A percentile compares a stretch with the other conserved stretches of the same genome.
These are phyloP conservation scores for Brenthis daphne DNA, from an alignment of 2,888 invertebrate genomes.

Conservation along the genomic window DNA sequence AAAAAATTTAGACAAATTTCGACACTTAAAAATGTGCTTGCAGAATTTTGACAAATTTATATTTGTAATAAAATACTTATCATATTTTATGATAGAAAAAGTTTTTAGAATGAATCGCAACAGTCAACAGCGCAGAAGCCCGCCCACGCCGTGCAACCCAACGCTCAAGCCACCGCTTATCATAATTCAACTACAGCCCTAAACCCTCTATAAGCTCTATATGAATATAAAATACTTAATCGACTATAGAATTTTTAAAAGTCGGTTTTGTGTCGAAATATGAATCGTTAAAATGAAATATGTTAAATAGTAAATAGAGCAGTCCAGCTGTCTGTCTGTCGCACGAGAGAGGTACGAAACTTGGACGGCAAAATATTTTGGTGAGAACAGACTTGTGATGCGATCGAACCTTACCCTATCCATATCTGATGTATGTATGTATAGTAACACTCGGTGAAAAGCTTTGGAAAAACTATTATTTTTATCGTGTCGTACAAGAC, in stretches of 20 bases:
- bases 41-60: too few relatives aligned
- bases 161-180: conserved; percentile 44
- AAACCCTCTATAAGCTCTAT: conserved; percentile 80
- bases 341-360: conserved; percentile 53
- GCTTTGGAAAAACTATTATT: conserved; percentile 31
- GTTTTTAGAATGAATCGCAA: too few relatives aligned
- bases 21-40: too few relatives aligned
- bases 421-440: conserved; percentile 9
- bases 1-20: too few relatives aligned
- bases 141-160: conserved; percentile 17
- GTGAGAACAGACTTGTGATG: conserved; percentile 48
- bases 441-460: conserved; percentile 30
- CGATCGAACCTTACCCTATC: conserved; percentile 33
- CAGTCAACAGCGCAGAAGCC: not conserved
- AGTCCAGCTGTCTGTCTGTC: conserved; percentile 63
- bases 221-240: conserved; percentile 76
- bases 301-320: conserved; percentile 52
- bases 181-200: conserved; percentile 64
- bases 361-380: conserved; percentile 80
- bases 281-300: conserved; percentile 61
- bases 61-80: too few relatives aligned
- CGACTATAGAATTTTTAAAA: conserved; percentile 62
- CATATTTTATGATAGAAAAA: too few relatives aligned
- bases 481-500: conserved; percentile 26
- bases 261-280: conserved; percentile 70